These are phyloP conservation scores for Drosophila melanogaster DNA, from an alignment of 1,140 invertebrate genomes.

Conservation along the genomic window DNA sequence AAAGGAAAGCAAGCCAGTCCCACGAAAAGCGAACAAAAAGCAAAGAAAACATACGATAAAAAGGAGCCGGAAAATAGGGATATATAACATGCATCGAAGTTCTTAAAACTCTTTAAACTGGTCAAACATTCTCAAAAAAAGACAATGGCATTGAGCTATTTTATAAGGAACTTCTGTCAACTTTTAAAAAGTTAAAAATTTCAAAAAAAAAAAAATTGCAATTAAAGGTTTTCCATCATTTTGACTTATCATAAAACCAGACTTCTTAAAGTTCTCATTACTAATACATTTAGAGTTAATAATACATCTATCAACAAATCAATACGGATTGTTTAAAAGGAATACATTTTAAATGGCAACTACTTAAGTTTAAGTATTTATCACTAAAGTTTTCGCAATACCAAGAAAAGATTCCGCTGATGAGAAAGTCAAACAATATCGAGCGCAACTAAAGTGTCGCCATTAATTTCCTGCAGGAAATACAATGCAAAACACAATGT, in stretches of 20 bases:
- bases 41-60: slow-evolving; percentile 5
- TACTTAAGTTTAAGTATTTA: not conserved
- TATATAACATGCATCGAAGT: slow-evolving; percentile 4
- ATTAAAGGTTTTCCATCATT: too few species aligned
- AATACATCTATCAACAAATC: too few species aligned
- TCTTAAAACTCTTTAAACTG: not conserved
- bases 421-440: slow-evolving; percentile 27
- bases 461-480: slow-evolving; percentile 42
- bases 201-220: too few species aligned
- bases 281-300: too few species aligned
- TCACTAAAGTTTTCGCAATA: too few species aligned
- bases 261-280: too few species aligned
- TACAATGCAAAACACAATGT: slow-evolving; percentile 1
- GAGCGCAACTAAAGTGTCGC: slow-evolving; percentile 54
- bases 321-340: not conserved
- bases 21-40: slow-evolving; percentile 5
- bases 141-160: not conserved
- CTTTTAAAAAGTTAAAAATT: too few species aligned
- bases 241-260: too few species aligned
- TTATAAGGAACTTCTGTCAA: too few species aligned
- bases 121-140: too few species aligned
- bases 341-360: not conserved
- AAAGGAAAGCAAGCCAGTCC: not conserved
- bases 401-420: not conserved
- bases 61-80: slow-evolving; percentile 6